These are phyloP conservation scores for Atrichornis clamosus DNA, from an alignment of 2,113 vertebrate species.

Conservation along the genomic window DNA sequence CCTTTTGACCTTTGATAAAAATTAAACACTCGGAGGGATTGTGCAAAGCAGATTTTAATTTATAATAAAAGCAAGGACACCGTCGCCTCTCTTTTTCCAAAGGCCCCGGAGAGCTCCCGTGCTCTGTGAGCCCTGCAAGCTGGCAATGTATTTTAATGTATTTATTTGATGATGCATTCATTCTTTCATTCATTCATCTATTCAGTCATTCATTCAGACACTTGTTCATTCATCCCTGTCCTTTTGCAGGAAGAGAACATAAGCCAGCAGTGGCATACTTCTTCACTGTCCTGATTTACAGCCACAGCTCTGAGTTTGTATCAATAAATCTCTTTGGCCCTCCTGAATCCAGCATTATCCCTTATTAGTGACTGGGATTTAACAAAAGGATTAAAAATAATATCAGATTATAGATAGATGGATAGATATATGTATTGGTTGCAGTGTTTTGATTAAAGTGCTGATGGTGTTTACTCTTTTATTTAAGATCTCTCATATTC, in stretches of 20 bases:
- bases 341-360: constrained; percentile 60
- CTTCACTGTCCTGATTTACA: constrained; percentile 64
- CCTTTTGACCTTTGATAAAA: neutral
- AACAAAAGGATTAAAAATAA: constrained; percentile 59
- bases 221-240: constrained; percentile 59
- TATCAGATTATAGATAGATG: constrained; percentile 24
- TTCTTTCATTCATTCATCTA: constrained; percentile 63
- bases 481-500: neutral
- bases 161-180: constrained; percentile 52
- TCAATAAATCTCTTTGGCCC: constrained; percentile 67
- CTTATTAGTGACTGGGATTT: constrained; percentile 59
- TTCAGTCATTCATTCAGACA: constrained; percentile 64
- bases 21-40: neutral
- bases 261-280: constrained; percentile 55
- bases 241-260: constrained; percentile 52
- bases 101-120: neutral
- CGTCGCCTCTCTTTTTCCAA: neutral
- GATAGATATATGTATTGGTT: neutral
- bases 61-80: neutral
- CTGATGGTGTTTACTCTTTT: neutral
- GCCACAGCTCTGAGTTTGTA: constrained; percentile 45
- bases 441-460: constrained; percentile 55
- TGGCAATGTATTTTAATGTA: constrained; percentile 62
- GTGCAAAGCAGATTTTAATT: constrained; percentile 9
- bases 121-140: neutral